Base-by-base conservation (phyloP, 2,888 invertebrate genomes). In the Theretra japonica region DNA sequence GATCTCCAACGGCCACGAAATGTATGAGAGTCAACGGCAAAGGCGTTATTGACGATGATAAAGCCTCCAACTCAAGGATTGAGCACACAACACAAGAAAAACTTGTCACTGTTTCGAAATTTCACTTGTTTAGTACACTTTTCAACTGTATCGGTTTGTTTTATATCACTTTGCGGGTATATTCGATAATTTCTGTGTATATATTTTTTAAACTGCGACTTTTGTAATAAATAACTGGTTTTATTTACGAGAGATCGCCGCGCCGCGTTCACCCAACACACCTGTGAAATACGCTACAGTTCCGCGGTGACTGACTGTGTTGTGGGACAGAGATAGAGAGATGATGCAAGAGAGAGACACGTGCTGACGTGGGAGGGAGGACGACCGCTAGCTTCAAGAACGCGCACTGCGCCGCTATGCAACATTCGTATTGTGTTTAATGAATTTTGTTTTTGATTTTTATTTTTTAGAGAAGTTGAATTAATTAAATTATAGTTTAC, bases 1-100 rank as follows among this genome's bases (percentile, higher is more conserved):
- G 86, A 83, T 81, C 84, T 87, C 83, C 83, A 84, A 86, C 83
- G 84, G 81, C 82, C 82, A 82, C 82, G 83, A 87, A 87, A 87
- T 80, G 77, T 83, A 82, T 77, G 82, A 87, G 82, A 86, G 82
- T 86, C 86, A 83, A 80, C 87, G 85, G 82, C 80, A 87, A 83
- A 78, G 86, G 80, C 84, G 77, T 76, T 80, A 83, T 79, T 79
- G 78, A 76, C 80, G 81, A 82, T 81, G 86, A 80, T 86, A 88
- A 89, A 94, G 92, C 93, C 93, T 94, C 91, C 91, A 82, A 90
- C 79, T 88, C 91, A 92, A 93, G 92, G 91, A 90, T 88, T 82
- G 84, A 82, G 87, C 82, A 83, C 88, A 88, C 86, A 87, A 86
- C 88, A 90, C 88, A 84, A 89, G 87, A 90, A 89, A 88, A 92